A percentile compares a stretch with the other conserved stretches of the same genome.
These are phyloP conservation scores for Aphaenogaster ashmeadi DNA, from an alignment of 1,140 invertebrate species.

Conservation along the genomic window DNA sequence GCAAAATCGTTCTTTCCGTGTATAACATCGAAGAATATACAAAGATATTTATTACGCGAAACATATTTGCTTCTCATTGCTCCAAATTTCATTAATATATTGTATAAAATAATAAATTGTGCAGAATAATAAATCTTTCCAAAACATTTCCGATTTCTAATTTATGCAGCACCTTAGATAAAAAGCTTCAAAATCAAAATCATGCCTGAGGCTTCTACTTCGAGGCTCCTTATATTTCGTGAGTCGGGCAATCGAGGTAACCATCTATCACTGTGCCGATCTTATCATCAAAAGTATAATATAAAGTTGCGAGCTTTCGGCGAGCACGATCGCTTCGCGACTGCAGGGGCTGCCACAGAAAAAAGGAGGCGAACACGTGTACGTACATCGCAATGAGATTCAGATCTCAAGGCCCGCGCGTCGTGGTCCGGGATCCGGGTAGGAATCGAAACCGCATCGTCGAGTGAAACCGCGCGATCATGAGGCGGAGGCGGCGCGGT, in stretches of 20 bases:
- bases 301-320: conserved; percentile 42
- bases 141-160: not conserved
- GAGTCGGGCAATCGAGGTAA: conserved; percentile 42
- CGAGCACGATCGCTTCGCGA: conserved; percentile 20
- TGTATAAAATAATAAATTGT: not conserved
- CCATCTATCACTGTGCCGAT: conserved; percentile 24
- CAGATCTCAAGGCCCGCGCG: conserved; percentile 40
- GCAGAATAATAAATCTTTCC: not conserved
- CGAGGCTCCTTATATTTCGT: conserved; percentile 24
- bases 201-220: not conserved
- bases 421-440: conserved; percentile 13
- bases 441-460: conserved; percentile 42
- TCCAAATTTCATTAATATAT: not conserved
- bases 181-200: not conserved
- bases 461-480: conserved; percentile 17
- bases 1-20: no score
- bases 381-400: conserved; percentile 43
- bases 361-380: not conserved
- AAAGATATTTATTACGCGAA: not conserved
- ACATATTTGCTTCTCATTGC: not conserved
- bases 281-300: conserved; percentile 39
- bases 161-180: not conserved
- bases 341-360: not conserved
- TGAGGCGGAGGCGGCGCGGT: not conserved
- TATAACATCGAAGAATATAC: not conserved